phyloP scores from a whole-genome alignment of 2,113 vertebrate genomes.

The Rhineura floridana region DNA sequence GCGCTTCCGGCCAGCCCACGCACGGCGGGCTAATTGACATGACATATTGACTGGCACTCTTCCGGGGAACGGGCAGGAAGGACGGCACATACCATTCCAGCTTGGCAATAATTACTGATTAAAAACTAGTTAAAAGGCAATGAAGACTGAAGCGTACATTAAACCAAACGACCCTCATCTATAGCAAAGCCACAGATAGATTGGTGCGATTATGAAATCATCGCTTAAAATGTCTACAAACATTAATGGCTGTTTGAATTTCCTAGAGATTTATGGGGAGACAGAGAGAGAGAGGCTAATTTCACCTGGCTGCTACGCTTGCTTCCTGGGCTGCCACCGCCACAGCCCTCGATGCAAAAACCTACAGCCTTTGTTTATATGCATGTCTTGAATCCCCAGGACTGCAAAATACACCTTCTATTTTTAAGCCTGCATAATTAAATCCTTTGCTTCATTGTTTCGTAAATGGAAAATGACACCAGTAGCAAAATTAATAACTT shows the following conservation, averaged over 20 bases:
- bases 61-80: constrained; percentile 66
- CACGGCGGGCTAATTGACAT: constrained; percentile 81
- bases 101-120: constrained; percentile 91
- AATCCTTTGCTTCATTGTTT: background rate
- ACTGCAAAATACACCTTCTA: background rate
- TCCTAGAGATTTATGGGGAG: constrained; percentile 58
- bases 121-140: constrained; percentile 92
- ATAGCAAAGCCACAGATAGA: constrained; percentile 54
- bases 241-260: constrained; percentile 45
- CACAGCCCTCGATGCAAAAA: background rate
- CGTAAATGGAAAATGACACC: constrained; percentile 5
- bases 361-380: constrained; percentile 13
- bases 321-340: background rate
- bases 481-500: constrained; percentile 16
- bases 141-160: constrained; percentile 89
- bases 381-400: background rate
- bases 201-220: constrained; percentile 53
- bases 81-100: constrained; percentile 74
- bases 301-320: background rate
- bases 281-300: background rate
- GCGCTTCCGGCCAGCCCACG: constrained; percentile 42
- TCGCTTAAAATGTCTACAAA: constrained; percentile 53
- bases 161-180: constrained; percentile 83
- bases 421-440: constrained; percentile 16
- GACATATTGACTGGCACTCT: constrained; percentile 83